phyloP scores from a whole-genome alignment of 2,113 vertebrate species.

The Columbina picui region DNA sequence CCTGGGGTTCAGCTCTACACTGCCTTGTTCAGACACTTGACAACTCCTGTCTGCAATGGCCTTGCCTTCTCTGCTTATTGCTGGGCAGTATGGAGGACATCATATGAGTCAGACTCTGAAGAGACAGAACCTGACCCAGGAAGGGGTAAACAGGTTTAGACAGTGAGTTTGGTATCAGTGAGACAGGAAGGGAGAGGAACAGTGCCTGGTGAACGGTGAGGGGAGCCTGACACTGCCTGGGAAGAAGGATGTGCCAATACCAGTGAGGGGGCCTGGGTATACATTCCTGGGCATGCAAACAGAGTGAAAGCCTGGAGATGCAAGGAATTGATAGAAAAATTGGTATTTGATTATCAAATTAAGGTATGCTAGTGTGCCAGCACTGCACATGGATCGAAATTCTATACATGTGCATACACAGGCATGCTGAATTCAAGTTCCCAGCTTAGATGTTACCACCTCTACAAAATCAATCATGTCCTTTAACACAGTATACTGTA shows the following conservation, averaged over 20 bases:
- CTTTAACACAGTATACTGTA: neutral
- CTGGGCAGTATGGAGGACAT: neutral
- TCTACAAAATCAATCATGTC: neutral
- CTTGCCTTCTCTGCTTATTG: neutral
- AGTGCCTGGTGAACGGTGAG: neutral
- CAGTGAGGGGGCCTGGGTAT: neutral
- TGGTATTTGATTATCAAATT: neutral
- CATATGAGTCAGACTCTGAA: neutral
- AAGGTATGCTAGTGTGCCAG: neutral
- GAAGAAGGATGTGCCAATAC: neutral
- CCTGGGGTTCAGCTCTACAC: neutral
- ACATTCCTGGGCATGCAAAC: neutral
- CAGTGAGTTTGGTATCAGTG: neutral
- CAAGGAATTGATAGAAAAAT: neutral
- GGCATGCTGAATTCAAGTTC: neutral
- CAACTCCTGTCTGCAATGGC: neutral
- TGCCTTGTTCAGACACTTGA: neutral
- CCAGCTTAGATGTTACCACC: neutral
- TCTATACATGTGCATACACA: accelerated
- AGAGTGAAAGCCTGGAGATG: neutral
- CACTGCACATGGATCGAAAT: neutral
- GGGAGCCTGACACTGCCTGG: neutral
- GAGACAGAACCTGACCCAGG: neutral
- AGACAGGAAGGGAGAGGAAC: neutral
- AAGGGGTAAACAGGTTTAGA: neutral